A percentile compares a stretch with the other conserved stretches of the same genome.
Conservation (phyloP, 2,113 vertebrate species). For the Eudyptes chrysolophus region DNA sequence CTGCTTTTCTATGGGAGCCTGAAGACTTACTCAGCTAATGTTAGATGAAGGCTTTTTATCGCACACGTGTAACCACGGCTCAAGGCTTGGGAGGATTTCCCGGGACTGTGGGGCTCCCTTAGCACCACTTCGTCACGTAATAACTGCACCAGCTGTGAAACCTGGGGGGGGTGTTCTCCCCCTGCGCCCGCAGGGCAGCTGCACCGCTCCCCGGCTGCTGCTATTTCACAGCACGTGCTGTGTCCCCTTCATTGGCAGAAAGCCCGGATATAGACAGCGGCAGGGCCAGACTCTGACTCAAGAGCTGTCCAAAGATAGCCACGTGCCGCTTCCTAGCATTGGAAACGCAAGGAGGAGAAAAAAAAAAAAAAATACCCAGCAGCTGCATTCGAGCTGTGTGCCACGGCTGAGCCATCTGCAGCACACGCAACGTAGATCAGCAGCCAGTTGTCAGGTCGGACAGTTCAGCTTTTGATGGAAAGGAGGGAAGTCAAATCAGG, state of each 20-base stretch:
- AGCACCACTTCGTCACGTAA: not conserved
- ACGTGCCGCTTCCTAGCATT: not conserved
- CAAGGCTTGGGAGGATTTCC: not conserved
- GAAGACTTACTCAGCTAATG: not conserved
- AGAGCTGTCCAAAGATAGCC: not conserved
- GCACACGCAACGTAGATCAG: not conserved
- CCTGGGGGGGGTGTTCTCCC: no score
- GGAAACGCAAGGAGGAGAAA: not conserved
- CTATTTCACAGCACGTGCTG: not conserved
- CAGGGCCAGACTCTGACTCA: not conserved
- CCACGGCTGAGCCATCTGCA: constrained; percentile 20
- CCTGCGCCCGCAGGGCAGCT: fast-evolving
- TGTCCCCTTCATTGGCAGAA: not conserved
- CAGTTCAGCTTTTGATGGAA: not conserved
- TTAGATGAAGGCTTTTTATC: not conserved
- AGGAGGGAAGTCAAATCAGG: fast-evolving
- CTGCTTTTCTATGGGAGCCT: not conserved
- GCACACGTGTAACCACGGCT: fast-evolving
- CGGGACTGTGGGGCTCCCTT: not conserved
- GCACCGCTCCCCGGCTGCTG: not conserved
- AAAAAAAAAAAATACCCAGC: not conserved
- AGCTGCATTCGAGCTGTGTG: not conserved
- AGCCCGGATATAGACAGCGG: fast-evolving
- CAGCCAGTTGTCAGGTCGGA: not conserved
- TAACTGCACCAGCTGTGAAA: not conserved